Base-by-base conservation (phyloP, 2,888 invertebrate species). In the Bugula neritina region DNA sequence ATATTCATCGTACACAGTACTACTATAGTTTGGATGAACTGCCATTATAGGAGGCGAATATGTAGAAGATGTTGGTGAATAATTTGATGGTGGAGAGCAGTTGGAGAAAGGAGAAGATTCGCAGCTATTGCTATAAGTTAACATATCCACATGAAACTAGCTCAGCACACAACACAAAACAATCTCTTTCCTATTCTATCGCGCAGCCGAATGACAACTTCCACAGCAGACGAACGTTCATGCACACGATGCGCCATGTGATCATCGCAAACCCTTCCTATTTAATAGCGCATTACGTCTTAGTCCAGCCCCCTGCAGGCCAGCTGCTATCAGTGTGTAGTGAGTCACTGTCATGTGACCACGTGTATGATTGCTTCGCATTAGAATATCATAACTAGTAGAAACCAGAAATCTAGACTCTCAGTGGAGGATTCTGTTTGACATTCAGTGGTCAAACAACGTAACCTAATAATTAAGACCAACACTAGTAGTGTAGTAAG, bases 71-170 rank as follows among this genome's bases (percentile, higher is more conserved):
- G n/a, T n/a, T 10, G 63, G 63, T 5, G 63, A 63, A 31, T 63
- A 63, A n/a, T 31, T 63, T 31, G 63, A 63, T 31, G 21, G 29
- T 63, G 63, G 31, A 29, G 63, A 63, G 23, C 25, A 57, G 27
- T 63, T 63, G 13, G 63, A 63, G 25, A 63, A 31, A 13, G 63
- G 63, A 31, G 63, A 63, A 63, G 63, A 63, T 13, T 63, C 63
- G 31, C 63, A 63, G 63, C 63, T 63, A 31, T 31, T 13, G 63
- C 63, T 63, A 31, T 31, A 27, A 25, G 63, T 63, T 31, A 63
- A 31, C 63, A 63, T 63, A n/a, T 63, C 63, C 27, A 31, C 43
- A 43, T 43, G 17, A n/a, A n/a, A n/a, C n/a, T n/a, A n/a, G n/a
- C n/a, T n/a, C n/a, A n/a, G n/a, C n/a, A n/a, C n/a, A n/a, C n/a